A percentile compares a stretch with the other conserved stretches of the same genome.
Conservation (phyloP, 2,797 vertebrate genomes). For the Clamator glandarius region DNA sequence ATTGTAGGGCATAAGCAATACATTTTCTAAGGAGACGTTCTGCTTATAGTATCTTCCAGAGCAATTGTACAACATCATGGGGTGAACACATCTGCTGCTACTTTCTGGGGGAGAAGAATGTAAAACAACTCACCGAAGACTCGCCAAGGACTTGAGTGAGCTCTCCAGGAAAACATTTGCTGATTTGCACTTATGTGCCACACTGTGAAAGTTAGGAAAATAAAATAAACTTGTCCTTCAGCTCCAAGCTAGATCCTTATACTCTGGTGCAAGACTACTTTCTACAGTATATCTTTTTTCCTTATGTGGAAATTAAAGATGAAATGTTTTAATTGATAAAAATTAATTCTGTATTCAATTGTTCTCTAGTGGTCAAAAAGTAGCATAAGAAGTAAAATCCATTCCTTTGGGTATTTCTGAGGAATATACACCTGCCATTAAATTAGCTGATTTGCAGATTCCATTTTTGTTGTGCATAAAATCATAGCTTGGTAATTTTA, state of each 20-base stretch:
- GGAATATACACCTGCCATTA: background rate
- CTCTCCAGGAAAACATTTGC: background rate
- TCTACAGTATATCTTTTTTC: background rate
- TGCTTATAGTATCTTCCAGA: background rate
- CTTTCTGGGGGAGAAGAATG: background rate
- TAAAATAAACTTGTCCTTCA: background rate
- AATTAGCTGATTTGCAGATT: background rate
- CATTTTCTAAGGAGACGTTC: background rate
- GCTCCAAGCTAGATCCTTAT: background rate
- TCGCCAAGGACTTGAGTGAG: background rate
- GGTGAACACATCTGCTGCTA: slow-evolving; percentile 5
- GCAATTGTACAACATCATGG: background rate
- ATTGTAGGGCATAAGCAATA: background rate
- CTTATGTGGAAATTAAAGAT: background rate
- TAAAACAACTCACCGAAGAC: background rate
- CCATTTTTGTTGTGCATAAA: background rate
- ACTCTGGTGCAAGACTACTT: background rate
- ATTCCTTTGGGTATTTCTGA: background rate
- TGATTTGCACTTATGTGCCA: background rate
- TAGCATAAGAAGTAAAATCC: background rate
- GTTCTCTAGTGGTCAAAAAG: background rate
- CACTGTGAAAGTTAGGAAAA: background rate
- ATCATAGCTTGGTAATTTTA: background rate
- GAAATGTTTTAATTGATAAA: background rate
- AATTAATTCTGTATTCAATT: background rate